phyloP scores from a whole-genome alignment of 2,888 invertebrate genomes.

The Ectemnius cavifrons region DNA sequence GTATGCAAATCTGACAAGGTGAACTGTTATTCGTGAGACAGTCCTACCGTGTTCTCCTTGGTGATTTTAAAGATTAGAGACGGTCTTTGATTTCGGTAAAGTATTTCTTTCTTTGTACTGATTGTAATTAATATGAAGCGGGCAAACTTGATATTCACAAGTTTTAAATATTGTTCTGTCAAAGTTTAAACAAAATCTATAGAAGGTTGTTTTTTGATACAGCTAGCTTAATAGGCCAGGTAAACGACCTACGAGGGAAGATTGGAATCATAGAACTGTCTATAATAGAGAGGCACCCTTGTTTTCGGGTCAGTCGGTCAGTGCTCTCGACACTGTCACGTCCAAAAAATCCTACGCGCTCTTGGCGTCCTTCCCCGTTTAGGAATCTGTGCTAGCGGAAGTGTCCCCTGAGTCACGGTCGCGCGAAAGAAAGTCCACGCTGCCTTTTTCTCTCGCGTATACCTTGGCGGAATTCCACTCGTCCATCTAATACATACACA shows the following conservation, averaged over 20 bases:
- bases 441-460: conserved; percentile 43
- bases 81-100: no score
- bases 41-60: no score
- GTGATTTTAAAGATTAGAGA: no score
- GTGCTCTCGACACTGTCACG: conserved; percentile 18
- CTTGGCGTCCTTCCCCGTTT: conserved; percentile 33
- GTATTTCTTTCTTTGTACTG: no score
- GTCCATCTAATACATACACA: neutral
- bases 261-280: conserved; percentile 45
- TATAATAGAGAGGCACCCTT: conserved; percentile 22
- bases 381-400: conserved; percentile 68
- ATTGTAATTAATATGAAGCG: no score
- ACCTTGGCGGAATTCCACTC: neutral
- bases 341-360: conserved; percentile 38
- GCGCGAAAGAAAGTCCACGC: conserved; percentile 62
- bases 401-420: conserved; percentile 60
- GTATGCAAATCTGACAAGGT: conserved; percentile 18
- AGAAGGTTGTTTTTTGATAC: no score
- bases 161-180: no score
- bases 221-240: no score
- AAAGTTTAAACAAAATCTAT: no score
- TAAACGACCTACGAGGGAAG: conserved; percentile 30
- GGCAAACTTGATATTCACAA: no score
- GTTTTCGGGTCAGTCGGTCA: conserved; percentile 66
- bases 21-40: conserved; percentile 3